A percentile compares a stretch with the other conserved stretches of the same genome.
phyloP scores from a whole-genome alignment of 2,113 vertebrate genomes.

The Fulica atra region DNA sequence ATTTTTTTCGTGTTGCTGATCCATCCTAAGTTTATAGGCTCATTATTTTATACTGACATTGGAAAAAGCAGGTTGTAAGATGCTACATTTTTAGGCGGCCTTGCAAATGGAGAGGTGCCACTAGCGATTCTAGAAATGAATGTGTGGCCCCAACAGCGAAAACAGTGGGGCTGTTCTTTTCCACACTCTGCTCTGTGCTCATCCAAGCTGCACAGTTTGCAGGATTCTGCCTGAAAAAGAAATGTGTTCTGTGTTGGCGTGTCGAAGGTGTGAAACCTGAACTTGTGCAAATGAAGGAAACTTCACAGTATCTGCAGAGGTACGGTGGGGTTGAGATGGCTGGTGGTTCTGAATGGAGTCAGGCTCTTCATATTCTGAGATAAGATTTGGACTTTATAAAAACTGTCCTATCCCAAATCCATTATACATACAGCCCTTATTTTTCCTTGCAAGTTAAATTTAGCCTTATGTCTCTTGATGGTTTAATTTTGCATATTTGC shows the following conservation, averaged over 20 bases:
- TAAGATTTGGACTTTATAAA: neutral
- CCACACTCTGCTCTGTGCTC: neutral
- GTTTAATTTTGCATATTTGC: neutral
- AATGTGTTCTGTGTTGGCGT: neutral
- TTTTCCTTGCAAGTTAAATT: neutral
- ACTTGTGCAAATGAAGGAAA: neutral
- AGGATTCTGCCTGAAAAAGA: neutral
- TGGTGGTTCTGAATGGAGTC: neutral
- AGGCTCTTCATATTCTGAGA: neutral
- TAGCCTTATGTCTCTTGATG: neutral
- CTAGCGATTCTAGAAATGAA: neutral
- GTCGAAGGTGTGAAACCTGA: neutral
- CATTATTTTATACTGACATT: neutral
- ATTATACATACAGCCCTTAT: neutral
- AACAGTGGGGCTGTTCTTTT: neutral
- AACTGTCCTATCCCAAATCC: neutral
- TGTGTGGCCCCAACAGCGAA: neutral
- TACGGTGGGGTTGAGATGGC: rapidly evolving
- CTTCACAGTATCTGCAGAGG: neutral
- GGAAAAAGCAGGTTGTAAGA: neutral
- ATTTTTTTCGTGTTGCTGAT: neutral
- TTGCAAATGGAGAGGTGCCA: neutral
- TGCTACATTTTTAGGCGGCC: neutral
- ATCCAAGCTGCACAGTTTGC: neutral
- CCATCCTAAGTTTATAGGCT: neutral